phyloP scores from a whole-genome alignment of 37 sponge, comb jelly and placozoan genomes.

The Petrosia ficiformis region DNA sequence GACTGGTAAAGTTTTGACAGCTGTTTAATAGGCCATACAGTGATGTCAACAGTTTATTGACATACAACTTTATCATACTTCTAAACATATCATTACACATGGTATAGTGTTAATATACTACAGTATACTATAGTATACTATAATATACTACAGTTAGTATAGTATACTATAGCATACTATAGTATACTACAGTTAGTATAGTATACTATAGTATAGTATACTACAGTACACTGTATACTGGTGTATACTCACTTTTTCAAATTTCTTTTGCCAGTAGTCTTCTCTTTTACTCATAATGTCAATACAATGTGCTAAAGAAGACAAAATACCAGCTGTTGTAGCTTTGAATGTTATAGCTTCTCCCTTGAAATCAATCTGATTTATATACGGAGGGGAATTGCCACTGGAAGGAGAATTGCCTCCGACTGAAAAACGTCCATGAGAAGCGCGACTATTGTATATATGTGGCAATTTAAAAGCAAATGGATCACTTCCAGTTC shows the following conservation, averaged over 20 bases:
- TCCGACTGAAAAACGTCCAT: slow-evolving; percentile 9
- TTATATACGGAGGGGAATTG: slow-evolving; percentile 1
- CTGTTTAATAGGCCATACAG: no score
- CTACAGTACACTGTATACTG: no score
- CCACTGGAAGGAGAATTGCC: slow-evolving; percentile 1
- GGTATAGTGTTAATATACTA: no score
- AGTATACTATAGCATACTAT: neutral
- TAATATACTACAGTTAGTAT: slow-evolving; percentile 9
- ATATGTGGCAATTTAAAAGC: slow-evolving; percentile 36
- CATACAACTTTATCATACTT: no score
- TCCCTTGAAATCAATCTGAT: slow-evolving; percentile 57
- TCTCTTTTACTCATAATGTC: slow-evolving; percentile 79
- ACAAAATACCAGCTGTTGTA: slow-evolving; percentile 84
- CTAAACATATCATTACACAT: no score
- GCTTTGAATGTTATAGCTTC: slow-evolving; percentile 92
- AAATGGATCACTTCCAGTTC: slow-evolving; percentile 80
- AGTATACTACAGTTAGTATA: neutral
- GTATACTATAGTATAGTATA: neutral
- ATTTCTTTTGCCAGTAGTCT: slow-evolving; percentile 79
- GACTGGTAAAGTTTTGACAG: no score
- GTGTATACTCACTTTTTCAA: slow-evolving; percentile 69
- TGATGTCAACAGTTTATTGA: no score
- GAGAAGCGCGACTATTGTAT: neutral
- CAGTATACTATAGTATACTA: neutral
- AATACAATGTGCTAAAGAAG: slow-evolving; percentile 71